Base-by-base conservation (phyloP, 2,113 vertebrate species). In the Noturus placidus region DNA sequence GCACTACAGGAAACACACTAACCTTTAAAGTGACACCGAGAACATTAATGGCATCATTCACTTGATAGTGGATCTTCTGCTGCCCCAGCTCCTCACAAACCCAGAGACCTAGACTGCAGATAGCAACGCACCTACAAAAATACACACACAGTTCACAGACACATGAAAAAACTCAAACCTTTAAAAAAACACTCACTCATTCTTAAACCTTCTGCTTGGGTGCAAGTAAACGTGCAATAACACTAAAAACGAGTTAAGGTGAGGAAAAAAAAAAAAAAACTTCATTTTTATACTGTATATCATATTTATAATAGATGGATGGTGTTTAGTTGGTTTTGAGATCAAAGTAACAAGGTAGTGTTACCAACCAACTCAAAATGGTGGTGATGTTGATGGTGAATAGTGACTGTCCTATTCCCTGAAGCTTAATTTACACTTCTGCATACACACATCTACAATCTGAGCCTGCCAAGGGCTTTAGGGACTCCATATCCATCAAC, bases 1-100 rank as follows among this genome's bases (percentile, higher is more conserved):
- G 17, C 5, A 81, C 35, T 38, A 70, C 52, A 80, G 42, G 33
- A 74, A 22, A 88, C 33, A 20, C 52, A 89, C 93, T 92, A 95
- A 99, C 98, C 97, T 99, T 99, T 90, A 99, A 94, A 20, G 98
- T 99, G 90, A 98, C 98, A 69, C 98, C 98, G 88, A 99, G 95
- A 90, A 99, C 96, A 80, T 98, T 99, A 93, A 99, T 92, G 69
- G 97, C 98, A 82, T 98, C 97, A 92, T 97, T 98, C 86, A 99
- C 96, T 54, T 96, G 97, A 38, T 95, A 93, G 56, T 99, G 98
- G 90, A 96, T 95, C 1, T 94, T 96, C 72, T 95, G 83, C 88
- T 97, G 96, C 0, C 82, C 94, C 14, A 99, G 95, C 89, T 99
- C 98, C 93, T 99, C 98, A 72, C 98, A 99, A 84, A 99, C 96